Conservation (phyloP, 2,888 invertebrate species). For the Acronicta leporina region DNA sequence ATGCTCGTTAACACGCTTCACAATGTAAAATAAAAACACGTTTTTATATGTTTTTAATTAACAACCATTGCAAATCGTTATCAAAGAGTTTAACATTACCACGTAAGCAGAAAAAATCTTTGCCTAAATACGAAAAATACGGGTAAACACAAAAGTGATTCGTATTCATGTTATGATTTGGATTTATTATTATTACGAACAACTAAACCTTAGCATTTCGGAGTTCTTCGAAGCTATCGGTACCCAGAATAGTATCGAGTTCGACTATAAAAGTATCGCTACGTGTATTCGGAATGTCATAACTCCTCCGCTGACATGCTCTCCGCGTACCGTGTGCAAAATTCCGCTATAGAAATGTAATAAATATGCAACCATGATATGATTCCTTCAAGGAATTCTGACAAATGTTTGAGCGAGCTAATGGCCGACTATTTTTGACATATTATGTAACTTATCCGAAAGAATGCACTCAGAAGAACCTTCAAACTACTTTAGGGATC, state of each 20-base stretch:
- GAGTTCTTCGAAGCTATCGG: conserved; percentile 6
- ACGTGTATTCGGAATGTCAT: conserved; percentile 3
- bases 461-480: no score
- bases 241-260: conserved; percentile 26
- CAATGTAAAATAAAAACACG: conserved; percentile 20
- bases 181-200: background rate
- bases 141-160: background rate
- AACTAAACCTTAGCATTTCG: background rate
- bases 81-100: conserved; percentile 10
- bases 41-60: conserved; percentile 12
- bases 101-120: conserved; percentile 10
- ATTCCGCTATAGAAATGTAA: conserved; percentile 20
- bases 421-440: background rate
- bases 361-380: conserved; percentile 34
- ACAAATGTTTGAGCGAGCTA: conserved; percentile 23
- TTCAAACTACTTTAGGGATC: no score
- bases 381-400: conserved; percentile 14
- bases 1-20: background rate
- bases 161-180: conserved; percentile 14
- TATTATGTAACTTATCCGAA: no score
- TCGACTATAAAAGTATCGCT: conserved; percentile 35
- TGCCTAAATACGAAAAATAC: background rate
- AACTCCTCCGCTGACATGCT: conserved; percentile 16
- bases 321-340: conserved; percentile 45
- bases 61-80: background rate